These are phyloP conservation scores for Ranitomeya variabilis DNA, from an alignment of 2,113 vertebrate genomes.

Conservation along the genomic window DNA sequence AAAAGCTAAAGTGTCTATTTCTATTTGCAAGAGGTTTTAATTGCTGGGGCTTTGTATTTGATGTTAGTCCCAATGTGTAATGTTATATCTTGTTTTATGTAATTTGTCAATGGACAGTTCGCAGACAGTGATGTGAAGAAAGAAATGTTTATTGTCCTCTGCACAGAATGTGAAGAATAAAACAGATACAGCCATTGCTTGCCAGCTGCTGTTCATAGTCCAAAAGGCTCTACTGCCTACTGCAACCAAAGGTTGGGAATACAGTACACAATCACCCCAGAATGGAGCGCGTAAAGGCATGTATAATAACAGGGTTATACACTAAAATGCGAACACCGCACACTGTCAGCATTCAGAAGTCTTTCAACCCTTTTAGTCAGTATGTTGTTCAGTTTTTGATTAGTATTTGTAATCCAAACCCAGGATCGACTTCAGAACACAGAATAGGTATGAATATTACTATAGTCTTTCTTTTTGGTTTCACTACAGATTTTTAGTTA, in stretches of 20 bases:
- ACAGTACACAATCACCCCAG: neutral
- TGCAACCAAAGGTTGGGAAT: neutral
- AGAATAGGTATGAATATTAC: too few species aligned
- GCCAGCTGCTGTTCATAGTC: neutral
- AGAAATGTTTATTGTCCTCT: constrained; percentile 16
- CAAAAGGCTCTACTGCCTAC: neutral
- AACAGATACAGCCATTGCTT: neutral
- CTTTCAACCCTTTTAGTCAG: too few species aligned
- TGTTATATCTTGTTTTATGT: constrained; percentile 32
- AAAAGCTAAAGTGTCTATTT: constrained; percentile 30
- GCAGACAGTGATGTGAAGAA: neutral
- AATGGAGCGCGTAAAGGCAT: neutral
- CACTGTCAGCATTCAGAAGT: too few species aligned
- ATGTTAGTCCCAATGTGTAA: constrained; percentile 5
- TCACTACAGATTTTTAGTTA: too few species aligned
- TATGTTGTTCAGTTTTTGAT: too few species aligned
- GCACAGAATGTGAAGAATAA: neutral
- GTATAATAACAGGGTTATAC: too few species aligned
- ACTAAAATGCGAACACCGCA: too few species aligned
- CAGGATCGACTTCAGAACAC: too few species aligned
- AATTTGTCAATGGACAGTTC: constrained; percentile 30
- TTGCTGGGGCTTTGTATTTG: constrained; percentile 11
- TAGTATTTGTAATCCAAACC: too few species aligned
- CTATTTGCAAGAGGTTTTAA: constrained; percentile 10
- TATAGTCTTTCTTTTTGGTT: too few species aligned